phyloP scores from a whole-genome alignment of 2,113 vertebrate genomes.

The Megatriorchis doriae region DNA sequence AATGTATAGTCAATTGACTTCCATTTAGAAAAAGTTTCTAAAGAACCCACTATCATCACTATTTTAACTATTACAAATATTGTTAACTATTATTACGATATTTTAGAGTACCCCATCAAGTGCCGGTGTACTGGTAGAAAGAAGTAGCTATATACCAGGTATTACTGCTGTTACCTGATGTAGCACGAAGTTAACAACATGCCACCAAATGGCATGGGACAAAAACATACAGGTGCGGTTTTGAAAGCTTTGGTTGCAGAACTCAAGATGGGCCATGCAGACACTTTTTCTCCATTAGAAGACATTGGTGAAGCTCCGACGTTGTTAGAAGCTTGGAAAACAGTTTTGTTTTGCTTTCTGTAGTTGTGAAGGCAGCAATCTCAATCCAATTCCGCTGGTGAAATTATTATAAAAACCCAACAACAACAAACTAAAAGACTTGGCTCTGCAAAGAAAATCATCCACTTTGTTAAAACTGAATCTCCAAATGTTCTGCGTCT shows the following conservation, averaged over 20 bases:
- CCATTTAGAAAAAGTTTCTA: not conserved
- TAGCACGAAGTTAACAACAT: not conserved
- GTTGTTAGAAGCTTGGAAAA: not conserved
- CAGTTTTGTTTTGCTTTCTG: slow-evolving; percentile 29
- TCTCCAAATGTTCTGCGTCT: slow-evolving; percentile 46
- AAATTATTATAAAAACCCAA: slow-evolving; percentile 31
- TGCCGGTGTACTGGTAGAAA: not conserved
- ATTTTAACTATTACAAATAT: not conserved
- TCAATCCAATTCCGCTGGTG: not conserved
- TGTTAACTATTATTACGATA: not conserved
- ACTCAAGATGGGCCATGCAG: not conserved
- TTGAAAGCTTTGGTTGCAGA: not conserved
- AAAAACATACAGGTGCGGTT: not conserved
- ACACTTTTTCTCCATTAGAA: not conserved
- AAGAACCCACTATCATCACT: not conserved
- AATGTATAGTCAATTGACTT: not conserved
- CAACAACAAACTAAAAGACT: slow-evolving; percentile 36
- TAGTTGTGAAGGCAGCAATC: slow-evolving; percentile 20
- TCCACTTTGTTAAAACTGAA: slow-evolving; percentile 58
- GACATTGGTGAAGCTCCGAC: not conserved
- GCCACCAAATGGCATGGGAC: not conserved
- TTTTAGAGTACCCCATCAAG: not conserved
- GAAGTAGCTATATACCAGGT: not conserved
- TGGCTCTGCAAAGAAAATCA: slow-evolving; percentile 59
- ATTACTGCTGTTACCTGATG: not conserved